phyloP scores from a whole-genome alignment of 2,797 vertebrate genomes.

The Steatocranus sp. region DNA sequence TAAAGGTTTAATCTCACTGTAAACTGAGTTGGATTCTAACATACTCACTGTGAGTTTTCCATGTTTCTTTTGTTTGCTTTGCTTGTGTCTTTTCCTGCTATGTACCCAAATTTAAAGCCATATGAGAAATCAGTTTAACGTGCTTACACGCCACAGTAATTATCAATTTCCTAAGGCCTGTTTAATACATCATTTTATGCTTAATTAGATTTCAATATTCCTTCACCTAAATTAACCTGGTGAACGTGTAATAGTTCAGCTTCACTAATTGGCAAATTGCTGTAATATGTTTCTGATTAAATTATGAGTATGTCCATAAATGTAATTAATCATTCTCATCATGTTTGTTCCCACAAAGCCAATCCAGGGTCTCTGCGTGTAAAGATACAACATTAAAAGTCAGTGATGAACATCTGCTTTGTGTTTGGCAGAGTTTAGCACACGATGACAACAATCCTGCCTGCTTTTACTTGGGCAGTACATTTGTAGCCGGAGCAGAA shows the following conservation, averaged over 20 bases:
- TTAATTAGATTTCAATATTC: slow-evolving; percentile 1
- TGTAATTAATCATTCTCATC: background rate
- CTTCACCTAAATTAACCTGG: background rate
- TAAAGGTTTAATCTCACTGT: background rate
- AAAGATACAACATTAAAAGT: background rate
- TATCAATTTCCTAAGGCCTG: background rate
- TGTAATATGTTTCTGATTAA: background rate
- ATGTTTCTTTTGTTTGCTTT: background rate
- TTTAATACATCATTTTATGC: background rate
- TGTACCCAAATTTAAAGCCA: background rate
- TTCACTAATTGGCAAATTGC: background rate
- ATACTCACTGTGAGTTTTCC: background rate
- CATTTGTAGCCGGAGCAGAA: background rate
- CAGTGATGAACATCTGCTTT: background rate
- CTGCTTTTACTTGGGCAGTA: background rate
- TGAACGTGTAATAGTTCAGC: background rate
- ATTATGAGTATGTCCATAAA: background rate
- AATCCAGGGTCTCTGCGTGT: background rate
- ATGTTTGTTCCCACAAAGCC: background rate
- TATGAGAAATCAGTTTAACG: background rate
- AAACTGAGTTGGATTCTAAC: background rate
- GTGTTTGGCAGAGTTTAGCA: background rate
- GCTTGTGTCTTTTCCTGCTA: background rate
- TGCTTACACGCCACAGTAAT: background rate
- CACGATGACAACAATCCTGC: background rate